Evolutionary conservation across 2,113 vertebrate species (phyloP).

Genomic region (Equus przewalskii): DNA sequence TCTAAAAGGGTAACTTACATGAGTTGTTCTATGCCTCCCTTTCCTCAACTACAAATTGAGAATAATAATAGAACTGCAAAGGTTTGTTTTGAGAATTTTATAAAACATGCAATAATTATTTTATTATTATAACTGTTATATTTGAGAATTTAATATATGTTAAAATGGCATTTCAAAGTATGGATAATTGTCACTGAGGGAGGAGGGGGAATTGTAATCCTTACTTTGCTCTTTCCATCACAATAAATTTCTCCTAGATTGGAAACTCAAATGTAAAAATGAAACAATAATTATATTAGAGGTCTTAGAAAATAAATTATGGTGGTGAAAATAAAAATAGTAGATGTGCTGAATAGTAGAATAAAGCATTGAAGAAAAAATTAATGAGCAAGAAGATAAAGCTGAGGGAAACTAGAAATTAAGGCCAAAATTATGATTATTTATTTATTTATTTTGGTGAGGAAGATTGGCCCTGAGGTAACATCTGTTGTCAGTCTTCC

Average conservation of each 20-base stretch:
- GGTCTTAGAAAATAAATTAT: neutral
- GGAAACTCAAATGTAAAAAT: neutral
- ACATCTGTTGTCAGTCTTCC: no score
- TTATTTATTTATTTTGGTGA: neutral
- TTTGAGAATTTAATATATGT: neutral
- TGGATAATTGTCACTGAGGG: neutral
- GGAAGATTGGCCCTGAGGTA: no score
- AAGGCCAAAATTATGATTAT: neutral
- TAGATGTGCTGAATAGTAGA: neutral
- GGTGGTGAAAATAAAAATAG: neutral
- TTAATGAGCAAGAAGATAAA: neutral
- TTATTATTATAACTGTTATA: neutral
- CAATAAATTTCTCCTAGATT: neutral
- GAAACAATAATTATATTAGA: neutral
- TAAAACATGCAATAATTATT: constrained; percentile 9
- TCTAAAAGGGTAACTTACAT: neutral
- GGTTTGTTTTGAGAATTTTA: constrained; percentile 1
- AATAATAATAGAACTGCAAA: neutral
- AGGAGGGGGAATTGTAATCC: neutral
- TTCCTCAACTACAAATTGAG: neutral
- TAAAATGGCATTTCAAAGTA: neutral
- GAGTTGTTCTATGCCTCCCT: neutral
- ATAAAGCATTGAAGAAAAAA: neutral
- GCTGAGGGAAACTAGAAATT: neutral
- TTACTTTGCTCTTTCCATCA: neutral